These are phyloP conservation scores for Anhinga anhinga DNA, from an alignment of 2,113 vertebrate species.

Conservation along the genomic window DNA sequence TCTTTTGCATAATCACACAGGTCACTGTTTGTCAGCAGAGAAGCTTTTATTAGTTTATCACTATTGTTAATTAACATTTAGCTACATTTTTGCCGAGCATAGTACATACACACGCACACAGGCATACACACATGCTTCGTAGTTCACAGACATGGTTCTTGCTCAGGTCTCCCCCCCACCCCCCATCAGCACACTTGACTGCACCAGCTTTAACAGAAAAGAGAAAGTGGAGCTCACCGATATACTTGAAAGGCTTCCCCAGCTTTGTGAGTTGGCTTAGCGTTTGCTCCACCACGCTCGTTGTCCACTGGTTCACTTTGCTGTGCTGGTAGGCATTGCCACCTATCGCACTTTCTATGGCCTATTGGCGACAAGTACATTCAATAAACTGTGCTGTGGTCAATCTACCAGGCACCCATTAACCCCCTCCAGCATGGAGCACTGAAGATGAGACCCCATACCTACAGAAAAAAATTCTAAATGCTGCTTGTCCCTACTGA, in stretches of 20 bases:
- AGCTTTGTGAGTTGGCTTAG: slow-evolving; percentile 92
- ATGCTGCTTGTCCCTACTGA: neutral
- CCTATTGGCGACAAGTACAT: slow-evolving; percentile 56
- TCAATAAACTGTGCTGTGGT: neutral
- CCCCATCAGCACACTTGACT: neutral
- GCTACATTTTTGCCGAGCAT: neutral
- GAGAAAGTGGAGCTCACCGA: slow-evolving; percentile 73
- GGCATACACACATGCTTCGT: neutral
- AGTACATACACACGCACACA: neutral
- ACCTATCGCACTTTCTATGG: slow-evolving; percentile 87
- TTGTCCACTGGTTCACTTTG: slow-evolving; percentile 92
- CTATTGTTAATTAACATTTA: neutral
- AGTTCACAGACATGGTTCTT: neutral
- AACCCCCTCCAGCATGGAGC: neutral
- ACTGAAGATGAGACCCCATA: neutral
- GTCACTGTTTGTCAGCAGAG: slow-evolving; percentile 76
- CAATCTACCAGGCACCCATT: neutral
- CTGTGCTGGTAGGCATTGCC: slow-evolving; percentile 90
- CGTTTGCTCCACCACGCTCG: slow-evolving; percentile 87
- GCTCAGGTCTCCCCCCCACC: neutral
- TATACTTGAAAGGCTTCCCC: slow-evolving; percentile 96
- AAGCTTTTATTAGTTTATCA: neutral
- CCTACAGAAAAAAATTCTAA: neutral
- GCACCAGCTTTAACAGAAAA: neutral
- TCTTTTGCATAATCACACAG: slow-evolving; percentile 97